A percentile compares a stretch with the other conserved stretches of the same genome.
Conservation (phyloP, 2,888 invertebrate genomes). For the Deladenus siricidicola region DNA sequence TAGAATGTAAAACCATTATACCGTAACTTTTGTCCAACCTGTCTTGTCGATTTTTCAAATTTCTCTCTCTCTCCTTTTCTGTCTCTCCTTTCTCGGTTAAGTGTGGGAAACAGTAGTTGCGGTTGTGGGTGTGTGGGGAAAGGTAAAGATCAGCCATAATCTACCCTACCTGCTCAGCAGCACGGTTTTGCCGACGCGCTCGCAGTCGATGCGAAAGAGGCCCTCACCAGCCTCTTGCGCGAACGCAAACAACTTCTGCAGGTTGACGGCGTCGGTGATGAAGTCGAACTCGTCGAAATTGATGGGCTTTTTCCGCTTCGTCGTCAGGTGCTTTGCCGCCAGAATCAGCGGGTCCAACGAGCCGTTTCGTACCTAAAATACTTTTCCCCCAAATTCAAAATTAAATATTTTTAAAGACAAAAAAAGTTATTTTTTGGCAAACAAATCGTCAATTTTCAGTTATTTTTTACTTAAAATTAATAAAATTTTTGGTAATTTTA, state of each 20-base stretch:
- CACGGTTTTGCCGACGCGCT: constrained; percentile 52
- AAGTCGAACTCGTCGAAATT: constrained; percentile 52
- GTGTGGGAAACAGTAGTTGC: too few relatives aligned
- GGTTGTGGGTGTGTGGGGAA: too few relatives aligned
- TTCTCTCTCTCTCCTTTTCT: too few relatives aligned
- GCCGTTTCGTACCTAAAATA: constrained; percentile 35
- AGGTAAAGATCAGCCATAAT: too few relatives aligned
- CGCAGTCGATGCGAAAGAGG: constrained; percentile 53
- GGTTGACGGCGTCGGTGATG: constrained; percentile 53
- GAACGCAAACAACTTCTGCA: constrained; percentile 53
- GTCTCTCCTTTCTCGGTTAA: too few relatives aligned
- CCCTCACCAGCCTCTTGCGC: constrained; percentile 53
- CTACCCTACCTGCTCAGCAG: constrained; percentile 37
- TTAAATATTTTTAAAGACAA: not conserved
- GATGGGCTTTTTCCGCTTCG: constrained; percentile 46
- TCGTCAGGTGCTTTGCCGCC: constrained; percentile 40
- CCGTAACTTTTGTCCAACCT: too few relatives aligned
- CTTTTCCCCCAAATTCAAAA: not conserved
- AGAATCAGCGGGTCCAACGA: constrained; percentile 49
- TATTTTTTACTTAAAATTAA: not conserved
- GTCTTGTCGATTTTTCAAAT: too few relatives aligned
- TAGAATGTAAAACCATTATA: too few relatives aligned
- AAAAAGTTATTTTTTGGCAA: not conserved
- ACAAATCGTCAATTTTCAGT: not conserved
- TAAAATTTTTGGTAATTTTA: not conserved